Evolutionary conservation across 1,140 invertebrate genomes (phyloP).

Genomic region (Belonocnema kinseyi): DNA sequence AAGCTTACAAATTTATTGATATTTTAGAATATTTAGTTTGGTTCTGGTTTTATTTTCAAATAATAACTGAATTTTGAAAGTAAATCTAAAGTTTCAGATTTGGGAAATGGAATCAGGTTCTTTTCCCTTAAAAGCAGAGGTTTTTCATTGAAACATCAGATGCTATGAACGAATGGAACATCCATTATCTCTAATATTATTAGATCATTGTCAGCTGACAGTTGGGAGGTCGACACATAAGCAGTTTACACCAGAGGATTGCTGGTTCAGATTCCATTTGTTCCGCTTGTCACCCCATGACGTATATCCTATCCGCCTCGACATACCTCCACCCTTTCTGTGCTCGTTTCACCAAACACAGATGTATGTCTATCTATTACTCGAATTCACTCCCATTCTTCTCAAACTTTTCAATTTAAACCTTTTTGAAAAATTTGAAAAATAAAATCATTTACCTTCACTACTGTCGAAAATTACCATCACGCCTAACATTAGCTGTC

Average conservation of each 20-base stretch:
- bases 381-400: not conserved
- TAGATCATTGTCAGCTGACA: slow-evolving; percentile 66
- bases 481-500: no score
- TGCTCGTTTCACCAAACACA: slow-evolving; percentile 63
- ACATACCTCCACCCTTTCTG: slow-evolving; percentile 60
- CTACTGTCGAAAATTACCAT: no score
- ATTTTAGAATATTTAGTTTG: no score
- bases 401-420: not conserved
- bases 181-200: slow-evolving; percentile 65
- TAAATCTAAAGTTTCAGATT: not conserved
- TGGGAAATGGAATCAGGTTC: not conserved
- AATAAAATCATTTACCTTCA: no score
- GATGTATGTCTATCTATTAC: slow-evolving; percentile 41
- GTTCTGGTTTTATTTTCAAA: no score
- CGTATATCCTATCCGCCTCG: slow-evolving; percentile 70
- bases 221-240: slow-evolving; percentile 68
- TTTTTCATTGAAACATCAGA: not conserved
- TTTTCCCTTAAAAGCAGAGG: not conserved
- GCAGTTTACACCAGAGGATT: slow-evolving; percentile 73
- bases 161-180: slow-evolving; percentile 37
- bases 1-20: no score
- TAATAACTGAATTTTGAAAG: no score
- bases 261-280: slow-evolving; percentile 76
- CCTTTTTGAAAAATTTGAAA: no score
- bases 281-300: slow-evolving; percentile 74